Percentiles rank a stretch among this genome's conserved stretches.
These are phyloP conservation scores for Geophilus truncorum DNA, from an alignment of 2,888 invertebrate species.

Conservation along the genomic window DNA sequence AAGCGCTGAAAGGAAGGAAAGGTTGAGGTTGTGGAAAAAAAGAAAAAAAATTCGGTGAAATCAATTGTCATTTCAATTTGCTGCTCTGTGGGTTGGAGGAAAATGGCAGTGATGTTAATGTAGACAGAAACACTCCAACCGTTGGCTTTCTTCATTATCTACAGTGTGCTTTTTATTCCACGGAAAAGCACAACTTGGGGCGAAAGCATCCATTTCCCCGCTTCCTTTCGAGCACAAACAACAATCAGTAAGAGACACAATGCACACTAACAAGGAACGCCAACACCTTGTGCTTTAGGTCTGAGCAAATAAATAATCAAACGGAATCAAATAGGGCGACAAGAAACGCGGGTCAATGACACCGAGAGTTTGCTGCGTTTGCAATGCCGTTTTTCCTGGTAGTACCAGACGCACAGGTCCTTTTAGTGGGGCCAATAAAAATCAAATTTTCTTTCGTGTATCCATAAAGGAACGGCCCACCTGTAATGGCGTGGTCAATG, in stretches of 20 bases:
- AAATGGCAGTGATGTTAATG: conserved; percentile 5
- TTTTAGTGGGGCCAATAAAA: background rate
- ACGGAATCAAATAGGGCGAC: conserved; percentile 4
- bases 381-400: background rate
- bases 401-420: background rate
- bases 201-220: conserved; percentile 15
- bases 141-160: conserved; percentile 13
- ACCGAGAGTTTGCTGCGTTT: background rate
- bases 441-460: background rate
- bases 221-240: conserved; percentile 10
- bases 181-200: background rate
- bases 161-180: background rate
- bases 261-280: conserved; percentile 16
- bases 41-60: background rate
- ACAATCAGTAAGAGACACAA: conserved; percentile 24
- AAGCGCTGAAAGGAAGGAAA: no score
- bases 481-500: conserved; percentile 24
- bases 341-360: background rate
- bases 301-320: conserved; percentile 15
- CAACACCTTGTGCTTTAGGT: conserved; percentile 4
- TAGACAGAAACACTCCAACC: background rate
- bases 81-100: background rate
- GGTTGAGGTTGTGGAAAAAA: background rate
- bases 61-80: conserved; percentile 23
- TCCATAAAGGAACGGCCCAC: conserved; percentile 13